Conservation (phyloP, 1,140 invertebrate species). For the Himalopsyche phryganea region DNA sequence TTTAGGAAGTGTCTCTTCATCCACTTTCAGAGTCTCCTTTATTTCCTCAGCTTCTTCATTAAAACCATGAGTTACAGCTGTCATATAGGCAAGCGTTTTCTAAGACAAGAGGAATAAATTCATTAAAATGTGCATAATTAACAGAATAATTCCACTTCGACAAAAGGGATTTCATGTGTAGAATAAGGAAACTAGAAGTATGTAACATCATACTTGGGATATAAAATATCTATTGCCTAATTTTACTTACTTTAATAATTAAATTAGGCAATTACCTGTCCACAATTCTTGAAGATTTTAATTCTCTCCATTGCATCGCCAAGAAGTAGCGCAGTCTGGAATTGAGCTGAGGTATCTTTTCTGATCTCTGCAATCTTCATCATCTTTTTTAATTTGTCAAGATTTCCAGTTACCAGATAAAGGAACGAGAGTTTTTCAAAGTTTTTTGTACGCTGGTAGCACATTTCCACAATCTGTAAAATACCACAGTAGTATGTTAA, state of each 20-base stretch:
- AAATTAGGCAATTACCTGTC: conserved; percentile 44
- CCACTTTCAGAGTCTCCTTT: conserved; percentile 63
- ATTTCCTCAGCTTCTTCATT: conserved; percentile 72
- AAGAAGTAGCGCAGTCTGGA: conserved; percentile 88
- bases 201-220: too few species aligned
- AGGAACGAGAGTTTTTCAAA: conserved; percentile 98
- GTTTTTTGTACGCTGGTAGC: conserved; percentile 98
- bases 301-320: conserved; percentile 91
- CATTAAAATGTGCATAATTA: too few species aligned
- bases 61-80: conserved; percentile 91
- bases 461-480: conserved; percentile 88
- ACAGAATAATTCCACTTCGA: too few species aligned
- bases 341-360: conserved; percentile 94
- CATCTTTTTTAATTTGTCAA: conserved; percentile 98
- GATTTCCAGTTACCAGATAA: conserved; percentile 97
- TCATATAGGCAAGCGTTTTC: conserved; percentile 85
- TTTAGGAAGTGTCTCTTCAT: conserved; percentile 67
- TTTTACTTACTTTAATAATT: too few species aligned
- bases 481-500: too few species aligned
- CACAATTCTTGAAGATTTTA: conserved; percentile 80
- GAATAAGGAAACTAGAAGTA: too few species aligned
- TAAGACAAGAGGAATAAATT: conserved; percentile 43
- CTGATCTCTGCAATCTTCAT: conserved; percentile 97
- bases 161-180: too few species aligned
- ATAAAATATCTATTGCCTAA: too few species aligned